phyloP scores from a whole-genome alignment of 2,113 vertebrate genomes.

The Brachypodius melanocephalos region DNA sequence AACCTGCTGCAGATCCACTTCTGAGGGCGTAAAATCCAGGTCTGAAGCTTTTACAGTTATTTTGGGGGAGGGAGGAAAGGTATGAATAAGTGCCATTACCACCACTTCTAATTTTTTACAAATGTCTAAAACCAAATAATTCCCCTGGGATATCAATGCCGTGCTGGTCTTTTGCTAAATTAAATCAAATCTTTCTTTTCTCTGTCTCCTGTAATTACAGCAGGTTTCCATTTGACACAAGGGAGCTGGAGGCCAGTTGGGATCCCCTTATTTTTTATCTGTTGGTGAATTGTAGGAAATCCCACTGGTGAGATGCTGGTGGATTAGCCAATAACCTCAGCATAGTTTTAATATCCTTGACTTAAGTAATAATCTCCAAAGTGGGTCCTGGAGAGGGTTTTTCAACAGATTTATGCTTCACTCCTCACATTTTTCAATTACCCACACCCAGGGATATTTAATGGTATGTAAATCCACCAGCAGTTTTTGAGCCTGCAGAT shows the following conservation, averaged over 20 bases:
- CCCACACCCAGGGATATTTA: not conserved
- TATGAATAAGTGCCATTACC: conserved; percentile 6
- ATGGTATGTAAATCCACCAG: not conserved
- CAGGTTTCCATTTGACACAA: not conserved
- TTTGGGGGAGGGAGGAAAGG: not conserved
- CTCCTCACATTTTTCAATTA: not conserved
- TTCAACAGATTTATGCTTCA: not conserved
- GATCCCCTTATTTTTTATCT: conserved; percentile 10
- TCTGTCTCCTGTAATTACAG: not conserved
- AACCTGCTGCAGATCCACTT: conserved; percentile 19
- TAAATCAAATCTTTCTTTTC: not conserved
- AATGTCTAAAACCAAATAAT: not conserved
- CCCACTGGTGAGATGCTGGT: not conserved
- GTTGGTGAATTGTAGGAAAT: not conserved
- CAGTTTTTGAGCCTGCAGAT: not conserved
- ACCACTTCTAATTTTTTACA: not conserved
- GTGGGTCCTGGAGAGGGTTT: not conserved
- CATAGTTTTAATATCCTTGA: not conserved
- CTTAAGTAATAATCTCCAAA: conserved; percentile 4
- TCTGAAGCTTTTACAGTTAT: conserved; percentile 43
- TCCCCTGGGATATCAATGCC: not conserved
- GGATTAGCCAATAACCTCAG: not conserved
- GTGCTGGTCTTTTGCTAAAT: not conserved
- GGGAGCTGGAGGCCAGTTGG: not conserved
- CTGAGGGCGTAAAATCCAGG: not conserved